phyloP scores from a whole-genome alignment of 1,140 invertebrate genomes.

The Delia radicum region DNA sequence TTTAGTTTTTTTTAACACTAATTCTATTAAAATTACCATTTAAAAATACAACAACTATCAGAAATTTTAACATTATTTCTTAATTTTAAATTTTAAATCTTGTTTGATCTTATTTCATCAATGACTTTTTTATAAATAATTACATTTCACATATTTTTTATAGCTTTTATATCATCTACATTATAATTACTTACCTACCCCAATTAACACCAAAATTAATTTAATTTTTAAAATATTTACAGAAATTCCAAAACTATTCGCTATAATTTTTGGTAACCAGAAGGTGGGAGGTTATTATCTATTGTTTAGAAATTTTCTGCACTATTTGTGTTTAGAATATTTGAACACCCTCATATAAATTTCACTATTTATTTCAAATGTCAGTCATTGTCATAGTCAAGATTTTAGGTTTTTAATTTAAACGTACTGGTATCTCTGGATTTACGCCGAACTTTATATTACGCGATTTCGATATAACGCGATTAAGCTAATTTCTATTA shows the following conservation, averaged over 20 bases:
- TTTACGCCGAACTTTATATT: background rate
- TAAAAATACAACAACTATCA: background rate
- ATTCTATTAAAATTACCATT: background rate
- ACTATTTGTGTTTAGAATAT: conserved; percentile 10
- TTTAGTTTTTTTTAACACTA: background rate
- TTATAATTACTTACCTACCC: background rate
- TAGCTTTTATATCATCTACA: background rate
- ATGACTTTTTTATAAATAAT: background rate
- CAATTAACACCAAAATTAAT: background rate
- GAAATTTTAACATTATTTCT: background rate
- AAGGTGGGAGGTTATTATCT: background rate
- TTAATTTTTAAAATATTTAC: background rate
- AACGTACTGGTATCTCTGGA: background rate
- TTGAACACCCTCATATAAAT: conserved; percentile 5
- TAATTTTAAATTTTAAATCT: too few relatives aligned
- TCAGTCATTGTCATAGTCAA: background rate
- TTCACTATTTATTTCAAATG: background rate
- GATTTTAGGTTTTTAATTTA: background rate
- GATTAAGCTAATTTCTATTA: too few relatives aligned
- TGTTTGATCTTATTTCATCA: background rate
- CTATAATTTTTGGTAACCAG: background rate
- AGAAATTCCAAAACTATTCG: background rate
- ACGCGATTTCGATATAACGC: too few relatives aligned
- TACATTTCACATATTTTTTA: background rate
- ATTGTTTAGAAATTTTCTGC: background rate